These are phyloP conservation scores for Heliornis fulica DNA, from an alignment of 2,113 vertebrate species.

Conservation along the genomic window DNA sequence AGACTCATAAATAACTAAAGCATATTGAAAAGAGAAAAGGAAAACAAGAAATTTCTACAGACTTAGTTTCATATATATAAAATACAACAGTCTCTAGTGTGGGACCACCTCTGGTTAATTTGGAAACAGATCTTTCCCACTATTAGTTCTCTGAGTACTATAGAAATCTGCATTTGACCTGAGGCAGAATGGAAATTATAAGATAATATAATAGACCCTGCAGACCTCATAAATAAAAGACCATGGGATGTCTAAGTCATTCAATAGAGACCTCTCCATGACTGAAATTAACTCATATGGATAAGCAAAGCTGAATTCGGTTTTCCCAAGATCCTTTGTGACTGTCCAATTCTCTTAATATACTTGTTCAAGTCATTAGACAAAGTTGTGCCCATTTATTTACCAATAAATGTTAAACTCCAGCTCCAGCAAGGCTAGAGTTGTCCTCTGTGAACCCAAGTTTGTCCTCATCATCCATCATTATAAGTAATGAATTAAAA, in stretches of 20 bases:
- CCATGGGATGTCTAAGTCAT: neutral
- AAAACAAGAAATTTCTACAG: neutral
- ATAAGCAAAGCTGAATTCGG: neutral
- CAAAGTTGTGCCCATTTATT: neutral
- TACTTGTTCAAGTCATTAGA: neutral
- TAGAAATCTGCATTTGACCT: constrained; percentile 14
- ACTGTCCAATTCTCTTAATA: neutral
- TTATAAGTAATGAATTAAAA: neutral
- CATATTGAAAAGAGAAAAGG: neutral
- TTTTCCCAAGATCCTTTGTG: neutral
- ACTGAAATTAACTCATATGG: neutral
- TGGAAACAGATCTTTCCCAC: neutral
- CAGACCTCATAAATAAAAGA: neutral
- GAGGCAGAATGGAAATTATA: constrained; percentile 32
- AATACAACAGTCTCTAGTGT: neutral
- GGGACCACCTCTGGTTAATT: neutral
- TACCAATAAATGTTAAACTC: neutral
- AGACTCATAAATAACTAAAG: neutral
- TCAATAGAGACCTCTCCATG: neutral
- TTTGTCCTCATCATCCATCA: neutral
- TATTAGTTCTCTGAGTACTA: neutral
- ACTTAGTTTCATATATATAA: neutral
- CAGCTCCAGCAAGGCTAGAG: neutral
- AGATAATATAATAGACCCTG: constrained; percentile 17
- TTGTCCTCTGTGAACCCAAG: neutral